Evolutionary conservation across 1,140 invertebrate genomes (phyloP), one percentile per base, ranked within the genome.

Genomic region (Drosophila subobscura): DNA sequence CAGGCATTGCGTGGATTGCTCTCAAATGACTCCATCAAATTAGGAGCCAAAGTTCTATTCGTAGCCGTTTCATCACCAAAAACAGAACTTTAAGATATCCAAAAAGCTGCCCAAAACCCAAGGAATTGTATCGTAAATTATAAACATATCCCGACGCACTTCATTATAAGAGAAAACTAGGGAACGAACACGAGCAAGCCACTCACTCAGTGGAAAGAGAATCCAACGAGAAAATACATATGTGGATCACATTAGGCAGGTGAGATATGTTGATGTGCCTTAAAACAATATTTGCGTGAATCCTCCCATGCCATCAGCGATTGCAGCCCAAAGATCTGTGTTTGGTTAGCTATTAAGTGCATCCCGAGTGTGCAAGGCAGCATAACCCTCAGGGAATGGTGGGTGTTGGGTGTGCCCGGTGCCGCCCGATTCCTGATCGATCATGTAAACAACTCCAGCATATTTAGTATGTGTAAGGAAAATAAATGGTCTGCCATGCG

Each of bases 401-500:
- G 7, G 20, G 44, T 29, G 1, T 29, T 2, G 29, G 16, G 16
- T 20, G 16, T 20, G 16, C 46, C 41, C 60, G 61, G 46, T 42
- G 23, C 47, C 44, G 71, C 27, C 47, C 44, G 71, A 55, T 63
- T 54, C 41, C 56, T 51, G 76, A 64, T 78, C 67, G 83, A 70
- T 67, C 74, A 72, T 85, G 80, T 89, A 90, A 90, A 89, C 86
- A 89, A 85, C 57, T 61, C 50, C 53, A 73, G 72, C 51, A 83
- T 88, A 88, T 89, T 89, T 89, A 89, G 85, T 89, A 81, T 55
- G 85, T 89, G 85, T 89, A 71, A 81, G 72, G 60, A 54, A 86
- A 89, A 89, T 86, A 57, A 86, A 86, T 83, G 81, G 79, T 37
- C 33, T 12, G 12, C 68, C 68, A 42, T 51, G 65, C 77, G 37